phyloP scores from a whole-genome alignment of 2,113 vertebrate genomes.

The Hassar affinis region DNA sequence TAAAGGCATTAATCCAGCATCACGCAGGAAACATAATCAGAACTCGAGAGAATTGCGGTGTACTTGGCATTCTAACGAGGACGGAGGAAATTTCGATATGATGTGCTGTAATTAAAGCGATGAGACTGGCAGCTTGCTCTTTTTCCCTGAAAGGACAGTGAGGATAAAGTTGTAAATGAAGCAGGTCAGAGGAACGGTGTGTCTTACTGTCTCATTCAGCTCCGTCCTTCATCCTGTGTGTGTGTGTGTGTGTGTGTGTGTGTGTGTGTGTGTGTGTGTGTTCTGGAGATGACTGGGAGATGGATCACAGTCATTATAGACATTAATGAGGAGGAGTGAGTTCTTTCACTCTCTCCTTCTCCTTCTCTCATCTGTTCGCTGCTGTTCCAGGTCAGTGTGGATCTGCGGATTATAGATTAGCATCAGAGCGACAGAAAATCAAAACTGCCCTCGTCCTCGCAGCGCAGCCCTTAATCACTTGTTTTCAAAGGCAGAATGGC shows the following conservation, averaged over 20 bases:
- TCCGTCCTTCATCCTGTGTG: slow-evolving; percentile 20
- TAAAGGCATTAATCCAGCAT: slow-evolving; percentile 71
- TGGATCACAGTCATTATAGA: slow-evolving; percentile 75
- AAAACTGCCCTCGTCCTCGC: slow-evolving; percentile 55
- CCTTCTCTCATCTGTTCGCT: neutral
- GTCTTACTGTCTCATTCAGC: neutral
- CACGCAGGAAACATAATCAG: slow-evolving; percentile 63
- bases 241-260: slow-evolving; percentile 20
- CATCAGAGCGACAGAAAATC: slow-evolving; percentile 58
- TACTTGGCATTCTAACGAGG: slow-evolving; percentile 62
- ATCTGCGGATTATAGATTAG: slow-evolving; percentile 64
- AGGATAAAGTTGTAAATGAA: neutral
- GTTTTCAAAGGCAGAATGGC: slow-evolving; percentile 61
- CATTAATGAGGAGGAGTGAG: slow-evolving; percentile 75
- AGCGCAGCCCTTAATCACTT: slow-evolving; percentile 69
- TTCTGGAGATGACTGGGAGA: slow-evolving; percentile 54
- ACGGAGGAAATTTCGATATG: slow-evolving; percentile 56
- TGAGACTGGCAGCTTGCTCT: slow-evolving; percentile 31
- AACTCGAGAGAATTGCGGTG: slow-evolving; percentile 67
- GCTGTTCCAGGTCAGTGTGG: slow-evolving; percentile 26
- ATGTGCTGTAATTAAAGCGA: slow-evolving; percentile 52
- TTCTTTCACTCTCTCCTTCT: slow-evolving; percentile 28
- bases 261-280: slow-evolving; percentile 5
- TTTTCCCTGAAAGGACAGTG: neutral
- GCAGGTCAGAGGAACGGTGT: neutral